These are phyloP conservation scores for Rhipidura dahli DNA, from an alignment of 2,113 vertebrate species.

Conservation along the genomic window DNA sequence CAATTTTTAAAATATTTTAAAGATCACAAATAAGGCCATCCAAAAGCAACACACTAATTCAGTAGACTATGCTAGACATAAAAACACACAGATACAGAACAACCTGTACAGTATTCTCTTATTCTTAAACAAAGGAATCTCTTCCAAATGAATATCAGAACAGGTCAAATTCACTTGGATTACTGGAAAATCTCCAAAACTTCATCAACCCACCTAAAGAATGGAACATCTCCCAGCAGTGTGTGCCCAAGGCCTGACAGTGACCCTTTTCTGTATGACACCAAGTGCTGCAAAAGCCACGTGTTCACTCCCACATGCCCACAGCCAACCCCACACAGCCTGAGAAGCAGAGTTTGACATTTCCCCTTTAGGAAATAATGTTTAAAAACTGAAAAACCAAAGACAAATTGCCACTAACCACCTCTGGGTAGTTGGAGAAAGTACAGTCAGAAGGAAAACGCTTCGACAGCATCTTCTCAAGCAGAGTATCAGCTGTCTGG, in stretches of 20 bases:
- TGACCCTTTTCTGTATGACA: not conserved
- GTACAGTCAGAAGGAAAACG: not conserved
- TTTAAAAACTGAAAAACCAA: not conserved
- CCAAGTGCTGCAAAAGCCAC: not conserved
- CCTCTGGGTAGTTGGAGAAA: not conserved
- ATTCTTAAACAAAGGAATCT: not conserved
- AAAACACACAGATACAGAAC: not conserved
- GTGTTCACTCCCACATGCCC: not conserved
- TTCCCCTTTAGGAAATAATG: not conserved
- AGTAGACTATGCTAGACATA: not conserved
- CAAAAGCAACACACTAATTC: not conserved
- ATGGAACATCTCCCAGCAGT: not conserved
- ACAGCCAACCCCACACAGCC: accelerated
- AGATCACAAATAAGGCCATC: not conserved
- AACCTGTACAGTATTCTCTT: not conserved
- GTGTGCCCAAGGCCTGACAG: not conserved
- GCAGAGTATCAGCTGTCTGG: not conserved
- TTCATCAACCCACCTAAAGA: not conserved
- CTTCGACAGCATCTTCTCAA: not conserved
- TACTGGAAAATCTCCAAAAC: not conserved
- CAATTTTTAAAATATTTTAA: not conserved
- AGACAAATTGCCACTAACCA: not conserved
- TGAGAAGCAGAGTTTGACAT: not conserved
- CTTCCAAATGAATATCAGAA: not conserved
- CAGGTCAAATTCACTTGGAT: not conserved